A percentile compares a stretch with the other conserved stretches of the same genome.
Conservation (phyloP, 37 sponge, comb jelly and placozoan genomes). For the Lycopodina hypogea region DNA sequence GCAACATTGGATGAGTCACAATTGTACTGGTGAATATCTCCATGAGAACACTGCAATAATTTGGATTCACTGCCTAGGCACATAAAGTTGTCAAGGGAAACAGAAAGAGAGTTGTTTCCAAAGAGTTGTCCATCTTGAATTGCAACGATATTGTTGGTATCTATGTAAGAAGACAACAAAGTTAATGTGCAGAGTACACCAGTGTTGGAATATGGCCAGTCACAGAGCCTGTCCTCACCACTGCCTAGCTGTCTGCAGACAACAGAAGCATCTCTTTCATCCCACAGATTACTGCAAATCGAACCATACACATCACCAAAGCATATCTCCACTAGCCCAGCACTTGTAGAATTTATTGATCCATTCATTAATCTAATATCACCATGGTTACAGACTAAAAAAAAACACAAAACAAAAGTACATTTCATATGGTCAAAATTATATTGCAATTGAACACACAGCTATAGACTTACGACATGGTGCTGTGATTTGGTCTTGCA, state of each 20-base stretch:
- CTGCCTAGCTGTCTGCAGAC: conserved; percentile 16
- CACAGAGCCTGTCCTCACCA: too few relatives aligned
- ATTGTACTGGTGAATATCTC: background rate
- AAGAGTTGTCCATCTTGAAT: background rate
- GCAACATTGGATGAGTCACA: background rate
- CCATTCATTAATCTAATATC: conserved; percentile 11
- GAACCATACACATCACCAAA: conserved; percentile 2
- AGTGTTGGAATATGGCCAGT: background rate
- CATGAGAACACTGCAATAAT: background rate
- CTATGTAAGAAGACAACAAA: background rate
- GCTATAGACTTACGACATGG: background rate
- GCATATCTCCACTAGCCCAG: conserved; percentile 25
- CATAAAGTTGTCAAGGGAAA: background rate
- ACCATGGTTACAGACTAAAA: conserved; percentile 17
- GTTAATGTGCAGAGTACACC: background rate
- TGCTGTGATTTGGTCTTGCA: background rate
- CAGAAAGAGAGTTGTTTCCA: background rate
- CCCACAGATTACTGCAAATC: background rate
- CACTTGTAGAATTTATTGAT: background rate
- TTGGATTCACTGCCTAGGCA: background rate
- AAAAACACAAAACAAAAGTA: background rate
- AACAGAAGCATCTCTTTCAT: background rate
- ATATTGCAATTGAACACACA: too few relatives aligned
- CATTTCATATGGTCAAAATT: background rate
- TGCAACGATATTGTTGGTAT: background rate